Conservation (phyloP, 2,888 invertebrate genomes). For the Hemicrepidius hirtus region DNA sequence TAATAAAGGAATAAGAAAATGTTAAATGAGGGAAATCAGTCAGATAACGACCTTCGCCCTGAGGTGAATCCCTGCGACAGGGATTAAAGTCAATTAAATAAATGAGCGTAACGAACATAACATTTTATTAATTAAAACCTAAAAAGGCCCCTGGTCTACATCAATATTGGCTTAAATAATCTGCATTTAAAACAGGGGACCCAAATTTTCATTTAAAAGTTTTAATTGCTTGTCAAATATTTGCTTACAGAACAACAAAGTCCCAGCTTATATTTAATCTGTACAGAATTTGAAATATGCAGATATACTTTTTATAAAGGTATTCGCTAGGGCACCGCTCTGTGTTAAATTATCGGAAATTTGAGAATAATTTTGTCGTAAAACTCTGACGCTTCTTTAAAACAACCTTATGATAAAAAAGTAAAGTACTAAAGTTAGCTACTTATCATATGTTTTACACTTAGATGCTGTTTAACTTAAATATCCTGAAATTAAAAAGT, state of each 20-base stretch:
- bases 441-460: conserved; percentile 16
- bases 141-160: conserved; percentile 14
- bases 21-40: conserved; percentile 10
- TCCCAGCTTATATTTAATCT: conserved; percentile 5
- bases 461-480: conserved; percentile 4
- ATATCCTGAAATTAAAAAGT: conserved; percentile 27
- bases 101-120: conserved; percentile 14
- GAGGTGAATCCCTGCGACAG: conserved; percentile 15
- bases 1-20: neutral
- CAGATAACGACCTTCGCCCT: neutral
- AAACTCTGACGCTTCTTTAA: neutral
- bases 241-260: conserved; percentile 24
- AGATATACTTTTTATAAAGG: neutral
- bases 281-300: conserved; percentile 7
- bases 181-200: conserved; percentile 11
- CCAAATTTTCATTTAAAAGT: conserved; percentile 28
- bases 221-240: conserved; percentile 28
- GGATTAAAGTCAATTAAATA: conserved; percentile 21
- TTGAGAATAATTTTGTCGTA: neutral
- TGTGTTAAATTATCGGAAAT: neutral
- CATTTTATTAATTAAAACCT: conserved; percentile 22
- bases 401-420: neutral
- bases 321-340: neutral
- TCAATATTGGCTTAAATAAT: conserved; percentile 28
- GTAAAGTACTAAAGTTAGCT: conserved; percentile 9